These are phyloP conservation scores for Lonchura striata DNA, from an alignment of 2,113 vertebrate species.

Conservation along the genomic window DNA sequence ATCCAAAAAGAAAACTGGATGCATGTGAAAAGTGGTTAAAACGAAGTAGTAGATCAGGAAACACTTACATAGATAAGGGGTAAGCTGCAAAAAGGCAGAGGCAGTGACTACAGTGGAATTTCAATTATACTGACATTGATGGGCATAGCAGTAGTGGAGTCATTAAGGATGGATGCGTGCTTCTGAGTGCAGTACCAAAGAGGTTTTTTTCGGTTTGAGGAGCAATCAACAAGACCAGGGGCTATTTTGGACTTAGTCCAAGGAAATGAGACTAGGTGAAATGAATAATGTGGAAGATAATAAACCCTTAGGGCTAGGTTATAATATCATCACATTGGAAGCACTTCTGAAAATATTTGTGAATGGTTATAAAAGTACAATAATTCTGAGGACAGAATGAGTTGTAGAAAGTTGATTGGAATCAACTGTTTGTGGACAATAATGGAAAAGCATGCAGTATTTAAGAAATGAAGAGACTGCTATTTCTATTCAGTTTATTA, in stretches of 20 bases:
- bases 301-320: conserved; percentile 80
- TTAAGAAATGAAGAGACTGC: conserved; percentile 59
- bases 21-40: conserved; percentile 7
- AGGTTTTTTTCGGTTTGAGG: conserved; percentile 68
- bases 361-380: conserved; percentile 75
- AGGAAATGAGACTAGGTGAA: conserved; percentile 78
- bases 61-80: conserved; percentile 4
- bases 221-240: conserved; percentile 76
- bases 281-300: conserved; percentile 77
- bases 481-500: conserved; percentile 61
- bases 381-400: conserved; percentile 74
- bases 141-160: conserved; percentile 64
- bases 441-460: conserved; percentile 66
- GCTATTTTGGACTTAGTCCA: conserved; percentile 79
- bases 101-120: conserved; percentile 60
- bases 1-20: neutral
- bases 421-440: conserved; percentile 73
- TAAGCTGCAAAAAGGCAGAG: conserved; percentile 61
- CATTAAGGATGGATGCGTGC: conserved; percentile 64
- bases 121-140: conserved; percentile 71
- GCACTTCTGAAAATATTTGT: conserved; percentile 77
- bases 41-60: conserved; percentile 35
- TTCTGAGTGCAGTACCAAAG: conserved; percentile 54
- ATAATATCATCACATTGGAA: conserved; percentile 76
- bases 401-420: conserved; percentile 75